Evolutionary conservation across 23 tunicate species (phyloP).

Genomic region (Botrylloides violaceus): DNA sequence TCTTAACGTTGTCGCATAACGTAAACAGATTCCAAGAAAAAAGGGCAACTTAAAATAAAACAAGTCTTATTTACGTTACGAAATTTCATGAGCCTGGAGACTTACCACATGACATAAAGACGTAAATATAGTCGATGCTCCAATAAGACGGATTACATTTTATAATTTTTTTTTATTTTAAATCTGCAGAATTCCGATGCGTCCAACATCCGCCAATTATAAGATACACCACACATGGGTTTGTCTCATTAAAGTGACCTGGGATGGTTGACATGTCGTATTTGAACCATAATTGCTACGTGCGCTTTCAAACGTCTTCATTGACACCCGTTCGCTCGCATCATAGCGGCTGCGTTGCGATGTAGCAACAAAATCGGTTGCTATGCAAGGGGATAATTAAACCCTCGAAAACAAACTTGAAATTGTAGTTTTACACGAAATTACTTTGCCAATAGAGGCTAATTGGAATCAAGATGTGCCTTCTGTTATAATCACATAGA

Average conservation of each 20-base stretch:
- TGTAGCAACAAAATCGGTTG: neutral
- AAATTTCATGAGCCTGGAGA: neutral
- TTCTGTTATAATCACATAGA: too few species aligned
- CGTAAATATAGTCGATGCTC: neutral
- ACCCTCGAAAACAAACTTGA: constrained; percentile 31
- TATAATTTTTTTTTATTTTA: neutral
- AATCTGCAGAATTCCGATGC: neutral
- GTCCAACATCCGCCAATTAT: constrained; percentile 1
- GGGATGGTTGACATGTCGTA: neutral
- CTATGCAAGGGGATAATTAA: constrained; percentile 6
- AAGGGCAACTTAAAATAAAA: neutral
- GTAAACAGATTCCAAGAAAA: constrained; percentile 12
- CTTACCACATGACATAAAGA: neutral
- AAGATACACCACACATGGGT: neutral
- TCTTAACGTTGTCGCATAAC: constrained; percentile 14
- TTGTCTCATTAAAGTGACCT: neutral
- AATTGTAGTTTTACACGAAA: constrained; percentile 11
- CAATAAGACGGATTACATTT: neutral
- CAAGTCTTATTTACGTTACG: neutral
- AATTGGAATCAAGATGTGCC: too few species aligned
- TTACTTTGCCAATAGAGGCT: neutral
- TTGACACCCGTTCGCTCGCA: neutral
- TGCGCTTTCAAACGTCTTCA: neutral
- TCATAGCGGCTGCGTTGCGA: neutral
- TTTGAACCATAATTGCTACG: neutral